Evolutionary conservation across 2,888 invertebrate species (phyloP).

Genomic region (Andrena camellia): DNA sequence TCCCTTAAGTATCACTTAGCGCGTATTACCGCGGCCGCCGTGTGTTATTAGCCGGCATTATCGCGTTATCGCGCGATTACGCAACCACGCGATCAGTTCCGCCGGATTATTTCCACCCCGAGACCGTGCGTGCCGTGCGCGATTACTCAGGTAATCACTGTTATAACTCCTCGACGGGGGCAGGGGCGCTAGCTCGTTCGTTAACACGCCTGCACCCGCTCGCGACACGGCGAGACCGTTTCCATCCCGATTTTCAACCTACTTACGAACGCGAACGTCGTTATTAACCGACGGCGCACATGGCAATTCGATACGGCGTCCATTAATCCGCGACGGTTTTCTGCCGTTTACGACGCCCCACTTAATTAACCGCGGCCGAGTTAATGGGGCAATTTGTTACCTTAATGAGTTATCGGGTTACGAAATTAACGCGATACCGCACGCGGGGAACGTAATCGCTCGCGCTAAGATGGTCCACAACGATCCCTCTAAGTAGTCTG

Average conservation of each 20-base stretch:
- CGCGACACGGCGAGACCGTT: slow-evolving; percentile 43
- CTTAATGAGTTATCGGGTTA: slow-evolving; percentile 79
- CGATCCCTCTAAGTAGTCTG: background rate
- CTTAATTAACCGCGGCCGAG: slow-evolving; percentile 77
- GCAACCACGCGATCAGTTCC: slow-evolving; percentile 55
- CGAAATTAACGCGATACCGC: slow-evolving; percentile 73
- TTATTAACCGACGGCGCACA: slow-evolving; percentile 58
- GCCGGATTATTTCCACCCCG: slow-evolving; percentile 48
- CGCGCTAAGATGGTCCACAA: background rate
- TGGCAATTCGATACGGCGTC: slow-evolving; percentile 41
- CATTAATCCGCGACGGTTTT: slow-evolving; percentile 76
- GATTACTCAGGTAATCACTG: slow-evolving; percentile 66
- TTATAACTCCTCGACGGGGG: slow-evolving; percentile 50
- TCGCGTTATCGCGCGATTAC: slow-evolving; percentile 54
- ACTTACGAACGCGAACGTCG: slow-evolving; percentile 59
- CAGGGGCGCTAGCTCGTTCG: slow-evolving; percentile 34
- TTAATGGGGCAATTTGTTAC: slow-evolving; percentile 79
- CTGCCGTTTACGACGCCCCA: slow-evolving; percentile 73
- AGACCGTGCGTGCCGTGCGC: slow-evolving; percentile 38
- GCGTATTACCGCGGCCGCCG: slow-evolving; percentile 15
- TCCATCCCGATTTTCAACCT: slow-evolving; percentile 61
- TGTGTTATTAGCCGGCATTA: slow-evolving; percentile 52
- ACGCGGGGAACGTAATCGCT: slow-evolving; percentile 27
- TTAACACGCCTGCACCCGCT: slow-evolving; percentile 44
- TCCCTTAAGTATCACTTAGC: slow-evolving; percentile 43